A percentile compares a stretch with the other conserved stretches of the same genome.
These are phyloP conservation scores for Brachymystax lenok DNA, from an alignment of 2,797 vertebrate genomes.

Conservation along the genomic window DNA sequence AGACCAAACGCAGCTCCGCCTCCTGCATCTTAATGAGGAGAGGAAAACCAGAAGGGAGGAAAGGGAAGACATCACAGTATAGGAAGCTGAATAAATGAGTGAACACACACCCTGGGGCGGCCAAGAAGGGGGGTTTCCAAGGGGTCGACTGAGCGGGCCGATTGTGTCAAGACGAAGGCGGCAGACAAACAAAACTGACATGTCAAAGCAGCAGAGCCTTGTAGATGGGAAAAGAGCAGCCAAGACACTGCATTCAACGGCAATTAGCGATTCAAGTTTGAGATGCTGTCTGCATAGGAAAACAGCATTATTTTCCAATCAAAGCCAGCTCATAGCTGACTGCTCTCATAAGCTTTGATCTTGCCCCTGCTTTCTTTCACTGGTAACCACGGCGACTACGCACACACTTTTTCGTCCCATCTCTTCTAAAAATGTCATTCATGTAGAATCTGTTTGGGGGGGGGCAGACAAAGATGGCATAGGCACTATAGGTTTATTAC, in stretches of 20 bases:
- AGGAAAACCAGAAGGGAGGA: slow-evolving; percentile 68
- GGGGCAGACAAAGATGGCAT: no score
- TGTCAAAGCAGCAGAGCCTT: slow-evolving; percentile 71
- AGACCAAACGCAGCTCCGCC: slow-evolving; percentile 55
- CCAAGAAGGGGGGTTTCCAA: slow-evolving; percentile 71
- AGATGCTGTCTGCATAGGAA: slow-evolving; percentile 52
- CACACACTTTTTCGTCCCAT: slow-evolving; percentile 43
- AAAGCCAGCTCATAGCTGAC: slow-evolving; percentile 41
- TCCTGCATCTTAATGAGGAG: slow-evolving; percentile 73
- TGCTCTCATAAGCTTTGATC: slow-evolving; percentile 50
- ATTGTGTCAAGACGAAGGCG: slow-evolving; percentile 72
- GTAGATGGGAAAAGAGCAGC: slow-evolving; percentile 62
- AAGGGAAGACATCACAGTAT: slow-evolving; percentile 72
- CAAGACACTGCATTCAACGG: slow-evolving; percentile 60
- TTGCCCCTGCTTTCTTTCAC: slow-evolving; percentile 36
- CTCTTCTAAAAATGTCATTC: slow-evolving; percentile 27
- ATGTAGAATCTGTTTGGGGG: not conserved
- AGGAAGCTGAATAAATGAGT: slow-evolving; percentile 75
- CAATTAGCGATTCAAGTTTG: slow-evolving; percentile 65
- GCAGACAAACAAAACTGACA: slow-evolving; percentile 75
- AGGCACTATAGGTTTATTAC: not conserved
- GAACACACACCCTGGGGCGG: slow-evolving; percentile 72
- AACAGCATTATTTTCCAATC: slow-evolving; percentile 47
- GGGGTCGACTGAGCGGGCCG: slow-evolving; percentile 63
- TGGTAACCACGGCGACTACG: not conserved